Conservation (phyloP, 2,113 vertebrate genomes). For the Bubo blakistoni region DNA sequence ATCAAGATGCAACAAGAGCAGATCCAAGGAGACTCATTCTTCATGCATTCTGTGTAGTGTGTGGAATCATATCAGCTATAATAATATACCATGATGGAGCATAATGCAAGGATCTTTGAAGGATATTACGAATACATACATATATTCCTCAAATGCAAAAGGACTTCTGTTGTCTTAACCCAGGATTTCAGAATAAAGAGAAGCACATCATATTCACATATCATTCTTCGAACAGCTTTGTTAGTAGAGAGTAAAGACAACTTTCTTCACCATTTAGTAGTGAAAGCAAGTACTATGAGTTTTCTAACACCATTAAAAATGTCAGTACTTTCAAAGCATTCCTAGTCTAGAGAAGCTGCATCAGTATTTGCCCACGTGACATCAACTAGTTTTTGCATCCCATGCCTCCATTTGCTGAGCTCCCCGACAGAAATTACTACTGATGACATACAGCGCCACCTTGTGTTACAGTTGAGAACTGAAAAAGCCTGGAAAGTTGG, state of each 20-base stretch:
- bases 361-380: not conserved
- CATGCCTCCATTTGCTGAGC: not conserved
- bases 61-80: not conserved
- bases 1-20: not conserved
- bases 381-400: not conserved
- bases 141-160: not conserved
- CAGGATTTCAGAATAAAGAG: not conserved
- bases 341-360: not conserved
- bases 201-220: not conserved
- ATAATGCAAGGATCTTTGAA: not conserved
- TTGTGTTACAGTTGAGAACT: not conserved
- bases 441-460: constrained; percentile 28
- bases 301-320: not conserved
- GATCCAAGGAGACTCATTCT: not conserved
- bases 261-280: not conserved
- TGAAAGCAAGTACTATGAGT: not conserved
- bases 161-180: not conserved
- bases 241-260: not conserved
- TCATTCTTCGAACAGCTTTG: not conserved
- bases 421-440: not conserved
- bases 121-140: not conserved
- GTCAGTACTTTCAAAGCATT: not conserved
- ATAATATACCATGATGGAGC: not conserved
- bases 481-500: not conserved
- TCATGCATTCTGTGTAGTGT: not conserved